Conservation (phyloP, 2,888 invertebrate genomes). For the Eupithecia subumbrata region DNA sequence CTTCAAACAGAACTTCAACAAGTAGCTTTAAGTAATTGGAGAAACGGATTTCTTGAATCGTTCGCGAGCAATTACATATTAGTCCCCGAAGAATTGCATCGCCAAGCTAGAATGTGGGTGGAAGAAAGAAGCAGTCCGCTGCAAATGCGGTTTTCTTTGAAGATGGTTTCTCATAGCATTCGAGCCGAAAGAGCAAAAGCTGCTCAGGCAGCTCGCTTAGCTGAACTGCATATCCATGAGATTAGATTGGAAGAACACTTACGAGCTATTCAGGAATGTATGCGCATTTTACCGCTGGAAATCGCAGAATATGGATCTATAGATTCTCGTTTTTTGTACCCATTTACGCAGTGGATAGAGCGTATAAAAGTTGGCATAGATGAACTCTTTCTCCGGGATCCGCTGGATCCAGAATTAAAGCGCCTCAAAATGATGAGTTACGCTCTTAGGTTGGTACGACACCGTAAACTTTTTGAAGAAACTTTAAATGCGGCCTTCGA, state of each 20-base stretch:
- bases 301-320: conserved; percentile 57
- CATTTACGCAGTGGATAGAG: conserved; percentile 58
- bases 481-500: conserved; percentile 58
- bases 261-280: conserved; percentile 59
- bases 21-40: conserved; percentile 65
- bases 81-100: conserved; percentile 61
- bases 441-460: conserved; percentile 58
- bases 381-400: conserved; percentile 47
- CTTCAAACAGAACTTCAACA: conserved; percentile 67
- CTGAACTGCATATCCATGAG: conserved; percentile 66
- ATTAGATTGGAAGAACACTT: conserved; percentile 65
- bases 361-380: conserved; percentile 56
- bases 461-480: conserved; percentile 60
- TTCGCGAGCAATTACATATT: conserved; percentile 59
- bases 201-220: conserved; percentile 57
- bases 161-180: conserved; percentile 66
- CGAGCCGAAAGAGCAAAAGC: conserved; percentile 66
- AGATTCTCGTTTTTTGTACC: conserved; percentile 63
- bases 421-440: conserved; percentile 70
- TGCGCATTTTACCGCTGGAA: conserved; percentile 56
- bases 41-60: conserved; percentile 71
- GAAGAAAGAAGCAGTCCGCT: conserved; percentile 59
- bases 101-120: conserved; percentile 66
- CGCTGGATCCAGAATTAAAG: conserved; percentile 56
- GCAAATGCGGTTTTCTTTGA: conserved; percentile 66